A percentile compares a stretch with the other conserved stretches of the same genome.
phyloP scores from a whole-genome alignment of 1,140 invertebrate genomes.

The Adelges cooleyi region DNA sequence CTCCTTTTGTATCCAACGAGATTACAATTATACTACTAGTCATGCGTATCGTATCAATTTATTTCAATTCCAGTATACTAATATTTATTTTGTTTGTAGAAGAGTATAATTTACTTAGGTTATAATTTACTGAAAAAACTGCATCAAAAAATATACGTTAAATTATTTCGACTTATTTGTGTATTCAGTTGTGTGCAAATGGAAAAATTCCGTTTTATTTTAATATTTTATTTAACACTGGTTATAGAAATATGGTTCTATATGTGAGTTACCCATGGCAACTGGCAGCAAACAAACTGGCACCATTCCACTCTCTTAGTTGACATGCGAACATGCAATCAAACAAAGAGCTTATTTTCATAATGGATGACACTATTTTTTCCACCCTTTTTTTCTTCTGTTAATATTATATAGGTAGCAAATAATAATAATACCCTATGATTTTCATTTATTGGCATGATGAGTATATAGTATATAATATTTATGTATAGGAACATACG shows the following conservation, averaged over 20 bases:
- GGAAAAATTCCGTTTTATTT: no score
- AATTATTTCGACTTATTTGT: no score
- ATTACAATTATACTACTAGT: no score
- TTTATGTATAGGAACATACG: not conserved
- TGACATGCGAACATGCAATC: conserved; percentile 28
- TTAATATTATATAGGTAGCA: conserved; percentile 8
- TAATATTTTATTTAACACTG: conserved; percentile 23
- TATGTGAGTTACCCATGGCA: conserved; percentile 10
- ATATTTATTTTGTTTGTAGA: no score
- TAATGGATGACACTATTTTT: conserved; percentile 26
- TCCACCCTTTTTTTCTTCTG: conserved; percentile 11
- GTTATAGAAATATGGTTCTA: conserved; percentile 17
- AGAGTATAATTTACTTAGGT: no score
- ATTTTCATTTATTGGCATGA: conserved; percentile 14
- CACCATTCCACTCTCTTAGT: conserved; percentile 13
- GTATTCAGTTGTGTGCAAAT: no score
- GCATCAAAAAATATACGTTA: no score
- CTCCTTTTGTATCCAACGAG: no score
- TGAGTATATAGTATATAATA: not conserved
- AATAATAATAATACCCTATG: conserved; percentile 16
- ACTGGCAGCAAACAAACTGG: conserved; percentile 14
- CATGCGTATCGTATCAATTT: no score
- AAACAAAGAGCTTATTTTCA: conserved; percentile 28
- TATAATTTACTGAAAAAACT: no score
- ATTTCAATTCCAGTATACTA: no score